phyloP scores from a whole-genome alignment of 2,113 vertebrate genomes.

The Nipponia nippon region DNA sequence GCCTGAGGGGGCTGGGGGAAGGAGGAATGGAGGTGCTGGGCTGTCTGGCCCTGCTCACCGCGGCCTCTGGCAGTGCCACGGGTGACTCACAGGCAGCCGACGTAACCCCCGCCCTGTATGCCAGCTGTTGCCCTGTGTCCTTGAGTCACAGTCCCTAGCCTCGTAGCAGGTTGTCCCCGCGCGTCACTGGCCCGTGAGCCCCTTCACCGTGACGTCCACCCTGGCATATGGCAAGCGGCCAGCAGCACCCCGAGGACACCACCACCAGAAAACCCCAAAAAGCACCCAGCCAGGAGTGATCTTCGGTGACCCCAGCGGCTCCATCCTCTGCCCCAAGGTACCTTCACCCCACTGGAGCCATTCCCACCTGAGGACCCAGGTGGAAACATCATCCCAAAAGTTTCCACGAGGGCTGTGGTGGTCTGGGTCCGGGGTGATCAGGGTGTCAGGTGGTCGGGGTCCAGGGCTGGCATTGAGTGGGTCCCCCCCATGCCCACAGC shows the following conservation, averaged over 20 bases:
- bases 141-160: neutral
- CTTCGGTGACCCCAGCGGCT: neutral
- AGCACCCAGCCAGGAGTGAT: neutral
- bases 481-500: neutral
- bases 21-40: neutral
- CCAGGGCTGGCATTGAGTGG: neutral
- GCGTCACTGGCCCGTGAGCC: neutral
- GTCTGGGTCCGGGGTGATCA: no score
- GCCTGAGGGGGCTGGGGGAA: neutral
- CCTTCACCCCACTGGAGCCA: neutral
- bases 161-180: neutral
- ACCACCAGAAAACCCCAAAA: neutral
- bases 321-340: neutral
- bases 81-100: neutral
- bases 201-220: neutral
- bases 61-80: neutral
- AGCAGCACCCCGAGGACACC: neutral
- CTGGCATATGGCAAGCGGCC: accelerated
- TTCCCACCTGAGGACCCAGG: neutral
- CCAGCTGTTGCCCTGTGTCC: neutral
- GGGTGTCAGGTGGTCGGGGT: no score
- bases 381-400: neutral
- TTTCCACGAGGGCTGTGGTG: neutral
- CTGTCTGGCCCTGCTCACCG: accelerated
- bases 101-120: accelerated